Evolutionary conservation across 1,140 invertebrate genomes (phyloP).

Genomic region (Lepidurus apus): DNA sequence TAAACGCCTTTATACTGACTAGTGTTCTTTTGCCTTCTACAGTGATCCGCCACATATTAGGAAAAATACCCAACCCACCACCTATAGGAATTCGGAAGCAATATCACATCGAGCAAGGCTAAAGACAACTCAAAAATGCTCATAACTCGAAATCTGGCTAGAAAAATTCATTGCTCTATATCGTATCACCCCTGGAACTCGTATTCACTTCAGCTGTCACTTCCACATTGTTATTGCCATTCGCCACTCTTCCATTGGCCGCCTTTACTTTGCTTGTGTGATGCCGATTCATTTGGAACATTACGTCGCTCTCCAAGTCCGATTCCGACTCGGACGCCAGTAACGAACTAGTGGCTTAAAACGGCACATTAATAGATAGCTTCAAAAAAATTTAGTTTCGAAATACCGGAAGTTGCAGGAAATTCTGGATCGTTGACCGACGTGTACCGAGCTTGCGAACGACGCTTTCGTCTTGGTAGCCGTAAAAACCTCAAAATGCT

Average conservation of each 20-base stretch:
- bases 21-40: neutral
- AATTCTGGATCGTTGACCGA: slow-evolving; percentile 24
- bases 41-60: neutral
- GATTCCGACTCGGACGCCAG: slow-evolving; percentile 24
- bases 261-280: slow-evolving; percentile 7
- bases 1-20: neutral
- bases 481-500: slow-evolving; percentile 2
- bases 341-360: slow-evolving; percentile 15
- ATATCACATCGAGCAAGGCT: slow-evolving; percentile 19
- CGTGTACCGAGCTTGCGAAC: slow-evolving; percentile 27
- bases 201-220: neutral
- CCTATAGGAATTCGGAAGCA: slow-evolving; percentile 15
- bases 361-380: neutral
- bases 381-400: slow-evolving; percentile 2
- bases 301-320: slow-evolving; percentile 24
- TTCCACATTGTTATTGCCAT: neutral
- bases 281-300: slow-evolving; percentile 1
- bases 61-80: neutral
- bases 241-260: neutral
- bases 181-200: neutral
- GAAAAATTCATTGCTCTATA: neutral
- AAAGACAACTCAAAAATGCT: neutral
- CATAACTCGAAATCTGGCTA: neutral
- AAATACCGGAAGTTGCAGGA: slow-evolving; percentile 25
- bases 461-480: slow-evolving; percentile 23